Evolutionary conservation across 2,797 vertebrate genomes (phyloP).

Genomic region (Hippopotamyrus pictus): DNA sequence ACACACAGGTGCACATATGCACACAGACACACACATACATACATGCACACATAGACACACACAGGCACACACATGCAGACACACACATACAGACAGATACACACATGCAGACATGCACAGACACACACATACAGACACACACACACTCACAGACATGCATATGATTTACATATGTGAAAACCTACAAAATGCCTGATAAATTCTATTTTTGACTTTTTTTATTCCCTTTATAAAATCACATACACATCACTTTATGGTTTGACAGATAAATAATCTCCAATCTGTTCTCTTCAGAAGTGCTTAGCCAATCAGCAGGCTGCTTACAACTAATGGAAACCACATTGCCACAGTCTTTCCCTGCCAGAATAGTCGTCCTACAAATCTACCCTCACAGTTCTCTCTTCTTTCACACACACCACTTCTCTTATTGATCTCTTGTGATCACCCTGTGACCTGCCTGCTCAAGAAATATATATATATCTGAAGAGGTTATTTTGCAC

Average conservation of each 20-base stretch:
- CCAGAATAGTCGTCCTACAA: background rate
- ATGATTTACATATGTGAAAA: background rate
- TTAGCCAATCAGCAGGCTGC: background rate
- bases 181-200: background rate
- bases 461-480: background rate
- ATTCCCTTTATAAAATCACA: background rate
- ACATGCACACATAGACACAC: constrained; percentile 15
- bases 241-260: background rate
- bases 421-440: background rate
- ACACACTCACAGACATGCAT: no score
- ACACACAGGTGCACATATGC: no score
- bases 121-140: background rate
- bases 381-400: background rate
- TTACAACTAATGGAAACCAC: background rate
- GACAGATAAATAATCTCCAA: background rate
- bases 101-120: background rate
- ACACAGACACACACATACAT: no score
- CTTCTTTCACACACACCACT: background rate
- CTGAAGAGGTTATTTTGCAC: background rate
- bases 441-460: background rate
- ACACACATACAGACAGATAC: background rate
- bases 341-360: background rate
- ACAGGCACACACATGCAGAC: no score
- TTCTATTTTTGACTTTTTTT: background rate
- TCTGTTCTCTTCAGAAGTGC: background rate